phyloP scores from a whole-genome alignment of 2,888 invertebrate species.

The Lasioglossum marginatum region DNA sequence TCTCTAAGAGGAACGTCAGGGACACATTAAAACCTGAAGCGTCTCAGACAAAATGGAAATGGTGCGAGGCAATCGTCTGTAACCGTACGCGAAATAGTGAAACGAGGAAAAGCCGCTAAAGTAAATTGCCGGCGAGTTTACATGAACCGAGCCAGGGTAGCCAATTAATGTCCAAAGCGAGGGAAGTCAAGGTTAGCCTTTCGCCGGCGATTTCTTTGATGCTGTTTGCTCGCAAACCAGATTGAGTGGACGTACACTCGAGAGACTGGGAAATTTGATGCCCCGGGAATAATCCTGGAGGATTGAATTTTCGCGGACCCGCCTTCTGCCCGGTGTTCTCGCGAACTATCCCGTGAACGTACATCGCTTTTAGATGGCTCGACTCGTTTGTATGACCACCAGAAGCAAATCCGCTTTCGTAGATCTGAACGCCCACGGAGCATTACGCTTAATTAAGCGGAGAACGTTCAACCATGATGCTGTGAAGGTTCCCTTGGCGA shows the following conservation, averaged over 20 bases:
- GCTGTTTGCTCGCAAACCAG: neutral
- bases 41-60: neutral
- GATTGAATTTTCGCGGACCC: slow-evolving; percentile 4
- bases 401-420: slow-evolving; percentile 55
- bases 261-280: neutral
- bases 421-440: slow-evolving; percentile 27
- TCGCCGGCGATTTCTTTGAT: slow-evolving; percentile 17
- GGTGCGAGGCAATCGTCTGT: neutral
- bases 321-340: neutral
- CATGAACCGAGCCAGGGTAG: neutral
- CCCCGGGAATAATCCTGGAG: slow-evolving; percentile 20
- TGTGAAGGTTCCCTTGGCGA: neutral
- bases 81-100: neutral
- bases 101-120: neutral
- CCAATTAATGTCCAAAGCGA: slow-evolving; percentile 11
- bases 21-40: neutral
- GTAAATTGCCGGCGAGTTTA: neutral
- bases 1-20: neutral
- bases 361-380: slow-evolving; percentile 7
- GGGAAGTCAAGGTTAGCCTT: neutral
- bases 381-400: slow-evolving; percentile 35
- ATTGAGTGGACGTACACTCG: neutral
- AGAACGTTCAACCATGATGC: slow-evolving; percentile 7
- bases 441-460: slow-evolving; percentile 55
- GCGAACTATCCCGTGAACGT: neutral